Conservation (phyloP, 2,113 vertebrate genomes). For the Hippoglossus stenolepis region DNA sequence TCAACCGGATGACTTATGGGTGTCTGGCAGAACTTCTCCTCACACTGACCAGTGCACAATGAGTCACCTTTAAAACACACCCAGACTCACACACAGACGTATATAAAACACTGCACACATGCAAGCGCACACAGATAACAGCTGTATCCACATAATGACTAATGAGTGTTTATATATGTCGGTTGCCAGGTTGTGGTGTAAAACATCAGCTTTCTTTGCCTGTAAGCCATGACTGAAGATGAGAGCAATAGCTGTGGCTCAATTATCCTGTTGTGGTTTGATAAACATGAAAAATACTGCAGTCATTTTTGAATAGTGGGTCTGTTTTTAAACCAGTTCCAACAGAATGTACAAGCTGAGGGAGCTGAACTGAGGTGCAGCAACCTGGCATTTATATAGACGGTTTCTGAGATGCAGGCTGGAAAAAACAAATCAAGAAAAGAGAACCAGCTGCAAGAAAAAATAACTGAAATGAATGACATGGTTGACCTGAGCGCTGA, state of each 20-base stretch:
- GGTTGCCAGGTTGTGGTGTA: not conserved
- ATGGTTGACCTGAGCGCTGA: not conserved
- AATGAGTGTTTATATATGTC: not conserved
- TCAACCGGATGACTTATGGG: conserved; percentile 41
- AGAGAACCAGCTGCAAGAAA: conserved; percentile 1
- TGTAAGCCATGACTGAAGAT: not conserved
- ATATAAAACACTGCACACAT: too few species aligned
- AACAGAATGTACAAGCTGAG: not conserved
- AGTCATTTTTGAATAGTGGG: conserved; percentile 35
- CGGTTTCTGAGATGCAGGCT: not conserved
- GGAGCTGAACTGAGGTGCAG: conserved; percentile 6
- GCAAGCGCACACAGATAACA: conserved; percentile 2
- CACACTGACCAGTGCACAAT: conserved; percentile 20
- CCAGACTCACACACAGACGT: conserved; percentile 8
- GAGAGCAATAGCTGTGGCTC: conserved; percentile 19
- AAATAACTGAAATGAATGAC: conserved; percentile 2
- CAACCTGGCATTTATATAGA: not conserved
- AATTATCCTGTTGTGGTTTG: conserved; percentile 2
- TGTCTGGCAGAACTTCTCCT: conserved; percentile 41
- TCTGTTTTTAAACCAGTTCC: conserved; percentile 44
- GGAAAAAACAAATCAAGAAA: not conserved
- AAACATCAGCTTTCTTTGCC: not conserved
- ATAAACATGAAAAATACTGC: conserved; percentile 5
- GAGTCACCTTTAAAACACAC: conserved; percentile 33
- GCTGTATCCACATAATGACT: conserved; percentile 7